Percentiles rank a stretch among this genome's conserved stretches.
Conservation (phyloP, 2,888 invertebrate genomes). For the Archips crataeganus region DNA sequence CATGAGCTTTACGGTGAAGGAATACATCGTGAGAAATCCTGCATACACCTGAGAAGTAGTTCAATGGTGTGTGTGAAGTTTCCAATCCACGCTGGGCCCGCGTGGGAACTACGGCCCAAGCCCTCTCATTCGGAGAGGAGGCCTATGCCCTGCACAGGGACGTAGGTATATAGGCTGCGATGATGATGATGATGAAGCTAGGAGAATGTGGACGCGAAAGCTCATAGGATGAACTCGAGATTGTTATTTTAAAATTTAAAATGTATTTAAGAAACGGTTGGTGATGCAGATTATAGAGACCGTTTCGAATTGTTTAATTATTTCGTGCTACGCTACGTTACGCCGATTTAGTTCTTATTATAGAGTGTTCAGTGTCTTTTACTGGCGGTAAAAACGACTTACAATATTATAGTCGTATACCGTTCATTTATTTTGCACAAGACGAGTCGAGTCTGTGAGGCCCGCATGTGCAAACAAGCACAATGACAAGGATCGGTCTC, state of each 20-base stretch:
- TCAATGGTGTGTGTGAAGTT: too few relatives aligned
- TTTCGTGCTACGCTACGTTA: conserved; percentile 21
- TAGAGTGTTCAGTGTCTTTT: not conserved
- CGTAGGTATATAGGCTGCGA: too few relatives aligned
- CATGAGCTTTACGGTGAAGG: too few relatives aligned
- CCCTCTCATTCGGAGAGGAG: too few relatives aligned
- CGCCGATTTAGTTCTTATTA: conserved; percentile 11
- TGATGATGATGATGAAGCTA: too few relatives aligned
- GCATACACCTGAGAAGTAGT: too few relatives aligned
- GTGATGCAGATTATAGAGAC: conserved; percentile 10
- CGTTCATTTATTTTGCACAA: conserved; percentile 21
- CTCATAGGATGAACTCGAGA: not conserved
- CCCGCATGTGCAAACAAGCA: conserved; percentile 22
- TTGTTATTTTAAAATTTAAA: conserved; percentile 1
- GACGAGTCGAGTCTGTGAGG: conserved; percentile 12
- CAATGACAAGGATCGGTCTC: conserved; percentile 32
- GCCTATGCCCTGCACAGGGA: too few relatives aligned
- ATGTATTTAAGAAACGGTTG: not conserved
- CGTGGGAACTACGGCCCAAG: too few relatives aligned
- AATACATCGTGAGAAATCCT: too few relatives aligned
- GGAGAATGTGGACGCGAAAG: not conserved
- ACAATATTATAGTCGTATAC: conserved; percentile 12
- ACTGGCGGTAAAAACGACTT: not conserved
- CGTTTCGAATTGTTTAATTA: conserved; percentile 23
- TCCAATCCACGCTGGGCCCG: too few relatives aligned